phyloP scores from a whole-genome alignment of 2,797 vertebrate species.

The Acrossocheilus wenchowensis region DNA sequence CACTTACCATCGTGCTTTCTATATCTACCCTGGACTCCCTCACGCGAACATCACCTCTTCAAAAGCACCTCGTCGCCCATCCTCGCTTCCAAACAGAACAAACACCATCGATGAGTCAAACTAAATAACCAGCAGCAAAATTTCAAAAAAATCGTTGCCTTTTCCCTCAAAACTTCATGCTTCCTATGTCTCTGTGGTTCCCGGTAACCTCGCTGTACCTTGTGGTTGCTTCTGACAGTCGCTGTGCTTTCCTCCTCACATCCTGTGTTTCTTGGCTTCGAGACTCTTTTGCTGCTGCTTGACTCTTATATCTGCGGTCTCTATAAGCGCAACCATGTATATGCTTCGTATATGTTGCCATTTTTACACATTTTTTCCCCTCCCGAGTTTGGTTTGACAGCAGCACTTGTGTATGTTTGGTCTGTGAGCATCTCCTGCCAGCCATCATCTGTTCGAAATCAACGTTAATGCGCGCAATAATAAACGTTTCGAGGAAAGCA shows the following conservation, averaged over 20 bases:
- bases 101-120: constrained; percentile 18
- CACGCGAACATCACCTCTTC: background rate
- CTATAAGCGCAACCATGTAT: constrained; percentile 6
- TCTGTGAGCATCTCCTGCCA: background rate
- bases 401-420: background rate
- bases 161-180: constrained; percentile 31
- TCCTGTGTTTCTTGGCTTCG: constrained; percentile 7
- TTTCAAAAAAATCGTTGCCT: constrained; percentile 28
- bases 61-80: background rate
- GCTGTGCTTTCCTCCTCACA: constrained; percentile 36
- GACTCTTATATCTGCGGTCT: constrained; percentile 3
- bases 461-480: background rate
- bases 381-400: background rate
- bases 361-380: background rate
- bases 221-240: constrained; percentile 48
- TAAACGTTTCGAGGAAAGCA: background rate
- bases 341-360: background rate
- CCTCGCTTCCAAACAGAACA: constrained; percentile 6
- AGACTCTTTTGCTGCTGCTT: constrained; percentile 13
- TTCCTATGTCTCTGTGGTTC: constrained; percentile 46
- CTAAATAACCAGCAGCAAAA: constrained; percentile 44
- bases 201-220: constrained; percentile 28
- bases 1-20: background rate
- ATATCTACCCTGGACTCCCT: constrained; percentile 38
- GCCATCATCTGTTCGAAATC: constrained; percentile 24